These are phyloP conservation scores for Meliscaeva auricollis DNA, from an alignment of 2,888 invertebrate genomes.

Conservation along the genomic window DNA sequence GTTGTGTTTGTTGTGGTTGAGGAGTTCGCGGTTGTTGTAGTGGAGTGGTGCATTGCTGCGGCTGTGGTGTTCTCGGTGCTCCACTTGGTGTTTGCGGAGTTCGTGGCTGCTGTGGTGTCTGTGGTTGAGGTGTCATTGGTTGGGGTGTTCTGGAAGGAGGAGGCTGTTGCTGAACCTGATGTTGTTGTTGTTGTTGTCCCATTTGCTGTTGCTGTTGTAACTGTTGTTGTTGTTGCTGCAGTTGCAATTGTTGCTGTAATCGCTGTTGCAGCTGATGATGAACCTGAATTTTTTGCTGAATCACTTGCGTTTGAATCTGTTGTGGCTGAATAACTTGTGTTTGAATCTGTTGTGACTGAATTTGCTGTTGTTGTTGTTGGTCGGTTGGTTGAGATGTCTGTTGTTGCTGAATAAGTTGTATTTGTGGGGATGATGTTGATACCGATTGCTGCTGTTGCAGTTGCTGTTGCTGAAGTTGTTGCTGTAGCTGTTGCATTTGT, in stretches of 20 bases:
- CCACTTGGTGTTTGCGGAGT: conserved; percentile 70
- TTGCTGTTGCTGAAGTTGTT: conserved; percentile 56
- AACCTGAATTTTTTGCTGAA: conserved; percentile 75
- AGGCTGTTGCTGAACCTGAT: conserved; percentile 56
- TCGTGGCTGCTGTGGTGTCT: conserved; percentile 60
- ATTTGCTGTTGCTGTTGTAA: conserved; percentile 76
- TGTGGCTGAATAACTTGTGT: conserved; percentile 75
- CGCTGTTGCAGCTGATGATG: conserved; percentile 78
- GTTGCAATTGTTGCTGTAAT: conserved; percentile 78
- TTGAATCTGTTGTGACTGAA: conserved; percentile 44
- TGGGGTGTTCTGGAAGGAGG: conserved; percentile 64
- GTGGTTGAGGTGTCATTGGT: conserved; percentile 63
- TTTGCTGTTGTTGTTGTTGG: conserved; percentile 76
- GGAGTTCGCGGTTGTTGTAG: conserved; percentile 78
- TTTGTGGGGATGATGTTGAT: conserved; percentile 64
- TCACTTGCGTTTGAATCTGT: conserved; percentile 66
- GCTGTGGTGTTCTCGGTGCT: conserved; percentile 67
- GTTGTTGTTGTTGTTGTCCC: conserved; percentile 74
- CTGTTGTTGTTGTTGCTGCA: conserved; percentile 80
- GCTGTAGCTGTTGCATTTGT: conserved; percentile 70
- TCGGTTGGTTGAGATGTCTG: conserved; percentile 74
- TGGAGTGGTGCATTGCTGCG: conserved; percentile 80
- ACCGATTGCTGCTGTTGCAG: conserved; percentile 49
- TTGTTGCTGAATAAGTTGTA: conserved; percentile 79
- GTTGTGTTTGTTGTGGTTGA: conserved; percentile 78